Evolutionary conservation across 2,888 invertebrate genomes (phyloP).

Genomic region (Cosmorhoe ocellata): DNA sequence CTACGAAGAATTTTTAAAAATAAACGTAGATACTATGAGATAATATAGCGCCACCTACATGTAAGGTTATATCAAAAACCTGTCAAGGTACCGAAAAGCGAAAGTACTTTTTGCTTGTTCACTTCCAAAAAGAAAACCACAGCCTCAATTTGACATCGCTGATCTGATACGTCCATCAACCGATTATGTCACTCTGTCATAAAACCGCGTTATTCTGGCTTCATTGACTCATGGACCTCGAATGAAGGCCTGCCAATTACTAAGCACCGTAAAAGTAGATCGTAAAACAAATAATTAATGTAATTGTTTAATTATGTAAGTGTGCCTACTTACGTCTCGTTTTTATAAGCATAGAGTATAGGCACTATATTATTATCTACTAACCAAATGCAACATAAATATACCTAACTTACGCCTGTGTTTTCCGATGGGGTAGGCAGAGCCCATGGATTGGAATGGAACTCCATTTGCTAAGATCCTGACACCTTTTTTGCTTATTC

Average conservation of each 20-base stretch:
- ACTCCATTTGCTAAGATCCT: too few species aligned
- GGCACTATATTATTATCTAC: not conserved
- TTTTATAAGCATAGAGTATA: too few species aligned
- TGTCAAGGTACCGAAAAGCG: slow-evolving; percentile 24
- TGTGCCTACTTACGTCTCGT: not conserved
- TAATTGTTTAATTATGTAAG: not conserved
- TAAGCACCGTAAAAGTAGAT: slow-evolving; percentile 10
- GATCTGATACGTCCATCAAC: slow-evolving; percentile 31
- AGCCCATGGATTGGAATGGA: too few species aligned
- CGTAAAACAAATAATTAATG: slow-evolving; percentile 11
- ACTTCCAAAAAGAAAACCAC: slow-evolving; percentile 23
- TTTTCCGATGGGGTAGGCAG: too few species aligned
- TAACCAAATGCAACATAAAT: too few species aligned
- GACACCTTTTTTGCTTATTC: too few species aligned
- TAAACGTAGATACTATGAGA: too few species aligned
- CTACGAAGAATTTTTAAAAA: too few species aligned
- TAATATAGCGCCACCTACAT: too few species aligned
- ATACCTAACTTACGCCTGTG: too few species aligned
- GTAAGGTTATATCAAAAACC: too few species aligned
- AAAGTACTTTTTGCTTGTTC: slow-evolving; percentile 27
- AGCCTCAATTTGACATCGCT: slow-evolving; percentile 27
- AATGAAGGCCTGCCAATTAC: slow-evolving; percentile 15
- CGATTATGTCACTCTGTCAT: slow-evolving; percentile 28
- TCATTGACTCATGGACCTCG: slow-evolving; percentile 15
- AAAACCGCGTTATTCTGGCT: slow-evolving; percentile 9